A percentile compares a stretch with the other conserved stretches of the same genome.
Conservation (phyloP, 2,888 invertebrate species). For the Uloborus plumipes region DNA sequence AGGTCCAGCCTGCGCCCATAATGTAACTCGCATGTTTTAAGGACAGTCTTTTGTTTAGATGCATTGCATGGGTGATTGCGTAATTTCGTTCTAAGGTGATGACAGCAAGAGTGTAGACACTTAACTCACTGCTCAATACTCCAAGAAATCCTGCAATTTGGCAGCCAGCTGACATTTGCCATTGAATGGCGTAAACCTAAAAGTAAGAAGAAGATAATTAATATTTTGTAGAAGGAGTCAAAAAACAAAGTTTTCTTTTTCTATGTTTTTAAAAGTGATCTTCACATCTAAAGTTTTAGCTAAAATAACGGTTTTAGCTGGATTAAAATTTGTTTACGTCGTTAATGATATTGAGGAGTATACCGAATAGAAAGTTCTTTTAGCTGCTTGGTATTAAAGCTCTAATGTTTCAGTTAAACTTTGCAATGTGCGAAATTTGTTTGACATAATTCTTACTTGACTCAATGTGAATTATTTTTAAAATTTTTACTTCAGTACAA, state of each 20-base stretch:
- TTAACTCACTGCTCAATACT: slow-evolving; percentile 92
- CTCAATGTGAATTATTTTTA: too few relatives aligned
- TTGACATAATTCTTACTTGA: too few relatives aligned
- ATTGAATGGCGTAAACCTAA: slow-evolving; percentile 90
- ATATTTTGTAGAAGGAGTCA: background rate
- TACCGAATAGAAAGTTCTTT: too few relatives aligned
- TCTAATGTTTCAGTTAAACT: too few relatives aligned
- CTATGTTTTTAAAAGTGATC: background rate
- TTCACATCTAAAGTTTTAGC: background rate
- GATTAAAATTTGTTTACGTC: too few relatives aligned
- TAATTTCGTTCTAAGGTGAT: slow-evolving; percentile 96
- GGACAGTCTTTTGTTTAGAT: slow-evolving; percentile 91
- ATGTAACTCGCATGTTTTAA: slow-evolving; percentile 91
- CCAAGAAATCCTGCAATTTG: slow-evolving; percentile 95
- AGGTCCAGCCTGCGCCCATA: slow-evolving; percentile 93
- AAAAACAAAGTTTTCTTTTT: background rate
- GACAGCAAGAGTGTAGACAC: slow-evolving; percentile 95
- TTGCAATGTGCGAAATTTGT: too few relatives aligned
- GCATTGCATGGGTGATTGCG: slow-evolving; percentile 98
- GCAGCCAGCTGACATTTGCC: slow-evolving; percentile 96
- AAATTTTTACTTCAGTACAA: too few relatives aligned
- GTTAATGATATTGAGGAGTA: too few relatives aligned
- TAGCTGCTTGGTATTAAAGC: too few relatives aligned
- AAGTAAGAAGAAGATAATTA: background rate
- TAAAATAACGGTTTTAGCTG: background rate